Percentiles rank a stretch among this genome's conserved stretches.
These are phyloP conservation scores for Acropternis orthonyx DNA, from an alignment of 2,797 vertebrate genomes.

Conservation along the genomic window DNA sequence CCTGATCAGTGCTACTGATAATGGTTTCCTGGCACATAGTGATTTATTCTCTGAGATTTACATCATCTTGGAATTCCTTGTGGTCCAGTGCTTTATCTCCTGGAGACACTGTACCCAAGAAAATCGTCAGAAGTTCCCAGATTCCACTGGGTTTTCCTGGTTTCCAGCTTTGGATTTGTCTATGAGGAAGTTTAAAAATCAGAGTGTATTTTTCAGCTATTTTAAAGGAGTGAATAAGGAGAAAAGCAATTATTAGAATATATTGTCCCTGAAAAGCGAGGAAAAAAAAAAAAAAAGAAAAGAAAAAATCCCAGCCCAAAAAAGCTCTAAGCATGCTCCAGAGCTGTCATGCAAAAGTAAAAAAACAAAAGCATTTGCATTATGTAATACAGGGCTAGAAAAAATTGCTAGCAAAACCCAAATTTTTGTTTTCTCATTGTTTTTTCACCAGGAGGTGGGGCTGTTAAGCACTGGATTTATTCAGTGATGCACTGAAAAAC, in stretches of 20 bases:
- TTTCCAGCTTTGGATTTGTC: background rate
- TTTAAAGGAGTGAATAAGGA: background rate
- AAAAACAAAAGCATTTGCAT: background rate
- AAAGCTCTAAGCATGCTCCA: background rate
- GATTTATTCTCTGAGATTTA: background rate
- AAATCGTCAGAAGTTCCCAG: background rate
- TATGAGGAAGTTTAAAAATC: background rate
- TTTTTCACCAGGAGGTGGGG: constrained; percentile 66
- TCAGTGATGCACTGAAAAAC: background rate
- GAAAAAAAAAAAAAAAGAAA: background rate
- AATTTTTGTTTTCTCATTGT: background rate
- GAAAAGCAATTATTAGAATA: background rate
- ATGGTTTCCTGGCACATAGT: background rate
- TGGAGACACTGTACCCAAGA: background rate
- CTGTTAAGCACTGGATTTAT: constrained; percentile 53
- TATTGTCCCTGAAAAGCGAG: background rate
- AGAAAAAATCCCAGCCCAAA: too few species aligned
- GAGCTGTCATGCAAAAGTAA: background rate
- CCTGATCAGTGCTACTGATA: background rate
- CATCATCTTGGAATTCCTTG: fast-evolving
- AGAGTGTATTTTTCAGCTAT: background rate
- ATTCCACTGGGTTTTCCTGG: background rate
- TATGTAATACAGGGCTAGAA: background rate
- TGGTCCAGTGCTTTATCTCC: background rate
- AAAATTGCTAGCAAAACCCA: background rate